Evolutionary conservation across 2,888 invertebrate genomes (phyloP).

Genomic region (Beris morrisii): DNA sequence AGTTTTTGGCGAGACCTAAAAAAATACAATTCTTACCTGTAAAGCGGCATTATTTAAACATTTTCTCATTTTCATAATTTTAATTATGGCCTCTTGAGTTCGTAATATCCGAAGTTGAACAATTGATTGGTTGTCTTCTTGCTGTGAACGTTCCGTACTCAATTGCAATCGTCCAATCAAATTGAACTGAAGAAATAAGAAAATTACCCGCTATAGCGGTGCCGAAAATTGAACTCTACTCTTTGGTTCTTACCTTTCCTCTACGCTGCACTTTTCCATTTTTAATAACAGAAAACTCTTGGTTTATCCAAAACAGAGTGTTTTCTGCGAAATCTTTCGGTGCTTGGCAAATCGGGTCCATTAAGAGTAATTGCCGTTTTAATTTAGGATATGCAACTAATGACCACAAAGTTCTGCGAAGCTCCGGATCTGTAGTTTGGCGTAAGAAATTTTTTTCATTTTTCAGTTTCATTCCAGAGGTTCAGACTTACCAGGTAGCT

Average conservation of each 20-base stretch:
- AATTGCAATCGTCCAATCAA: constrained; percentile 93
- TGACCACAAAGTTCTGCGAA: constrained; percentile 94
- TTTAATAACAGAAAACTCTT: constrained; percentile 93
- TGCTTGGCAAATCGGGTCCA: constrained; percentile 77
- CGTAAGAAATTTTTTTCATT: too few species aligned
- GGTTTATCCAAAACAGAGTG: constrained; percentile 95
- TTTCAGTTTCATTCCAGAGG: background rate
- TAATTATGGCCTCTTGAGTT: constrained; percentile 96
- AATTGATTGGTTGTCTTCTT: constrained; percentile 98
- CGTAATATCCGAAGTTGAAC: constrained; percentile 93
- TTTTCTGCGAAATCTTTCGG: constrained; percentile 94
- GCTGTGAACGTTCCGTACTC: constrained; percentile 91
- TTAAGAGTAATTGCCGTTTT: constrained; percentile 85
- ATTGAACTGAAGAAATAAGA: constrained; percentile 65
- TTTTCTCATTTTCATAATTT: constrained; percentile 98
- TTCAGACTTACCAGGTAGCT: constrained; percentile 70
- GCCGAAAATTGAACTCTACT: background rate
- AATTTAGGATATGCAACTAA: constrained; percentile 94
- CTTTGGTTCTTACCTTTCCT: constrained; percentile 69
- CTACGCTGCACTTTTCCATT: constrained; percentile 92
- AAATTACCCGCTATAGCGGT: too few species aligned
- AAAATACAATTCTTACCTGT: constrained; percentile 61
- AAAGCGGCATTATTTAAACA: constrained; percentile 90
- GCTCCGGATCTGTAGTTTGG: constrained; percentile 70
- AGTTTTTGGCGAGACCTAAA: background rate